phyloP scores from a whole-genome alignment of 2,113 vertebrate species.

The Parotia lawesii region DNA sequence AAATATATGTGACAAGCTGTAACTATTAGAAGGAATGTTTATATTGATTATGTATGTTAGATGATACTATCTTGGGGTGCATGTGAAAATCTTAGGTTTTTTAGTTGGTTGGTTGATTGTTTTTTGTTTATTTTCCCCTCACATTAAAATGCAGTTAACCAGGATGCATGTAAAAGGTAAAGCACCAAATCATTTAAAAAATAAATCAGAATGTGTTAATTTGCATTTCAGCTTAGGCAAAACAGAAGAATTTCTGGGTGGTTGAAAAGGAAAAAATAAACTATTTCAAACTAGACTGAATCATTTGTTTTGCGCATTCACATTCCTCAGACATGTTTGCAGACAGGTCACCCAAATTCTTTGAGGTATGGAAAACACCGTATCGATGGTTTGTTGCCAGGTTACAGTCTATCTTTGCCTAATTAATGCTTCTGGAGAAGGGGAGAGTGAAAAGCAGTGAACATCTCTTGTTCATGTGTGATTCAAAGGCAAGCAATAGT shows the following conservation, averaged over 20 bases:
- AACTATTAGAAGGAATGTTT: background rate
- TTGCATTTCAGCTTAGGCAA: background rate
- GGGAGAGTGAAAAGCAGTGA: background rate
- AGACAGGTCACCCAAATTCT: background rate
- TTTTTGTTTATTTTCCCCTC: background rate
- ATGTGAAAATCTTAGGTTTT: background rate
- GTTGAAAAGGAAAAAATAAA: background rate
- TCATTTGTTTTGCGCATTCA: background rate
- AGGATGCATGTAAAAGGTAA: background rate
- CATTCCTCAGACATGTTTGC: background rate
- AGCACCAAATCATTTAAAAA: background rate
- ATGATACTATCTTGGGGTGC: background rate
- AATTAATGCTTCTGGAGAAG: background rate
- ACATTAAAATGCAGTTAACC: background rate
- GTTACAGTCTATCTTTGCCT: background rate
- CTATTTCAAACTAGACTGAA: background rate
- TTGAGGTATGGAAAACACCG: background rate
- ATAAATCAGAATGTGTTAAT: background rate
- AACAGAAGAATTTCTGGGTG: background rate
- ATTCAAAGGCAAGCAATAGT: background rate
- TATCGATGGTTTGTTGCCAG: background rate
- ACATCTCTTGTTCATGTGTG: background rate
- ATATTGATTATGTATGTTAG: background rate
- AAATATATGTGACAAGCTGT: background rate
- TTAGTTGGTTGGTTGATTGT: background rate